Evolutionary conservation across 2,888 invertebrate species (phyloP), one percentile per base, ranked within the genome.

Genomic region (Odontothrips loti): DNA sequence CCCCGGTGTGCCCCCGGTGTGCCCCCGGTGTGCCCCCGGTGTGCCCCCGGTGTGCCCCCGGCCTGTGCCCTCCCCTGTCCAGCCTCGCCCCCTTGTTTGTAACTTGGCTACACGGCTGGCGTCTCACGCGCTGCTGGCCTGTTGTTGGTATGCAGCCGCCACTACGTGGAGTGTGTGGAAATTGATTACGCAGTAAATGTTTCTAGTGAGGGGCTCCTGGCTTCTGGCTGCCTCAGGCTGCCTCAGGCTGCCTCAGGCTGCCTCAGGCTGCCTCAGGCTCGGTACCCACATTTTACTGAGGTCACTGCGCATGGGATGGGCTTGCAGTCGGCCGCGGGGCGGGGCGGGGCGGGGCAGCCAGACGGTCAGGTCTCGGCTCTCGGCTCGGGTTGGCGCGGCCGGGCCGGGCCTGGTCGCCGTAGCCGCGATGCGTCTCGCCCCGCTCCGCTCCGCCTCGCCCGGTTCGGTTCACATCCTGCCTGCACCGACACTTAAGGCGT

Each of bases 171-270:
- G 68, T 75, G 68, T 75, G 68, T 75, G 68, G 27, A 75, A 75
- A 75, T 75, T 75, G 68, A 75, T 75, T 75, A 75, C 68, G 68
- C 68, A 75, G 68, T 75, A 75, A 75, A 75, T 27, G 68, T 27
- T 75, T 23, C 27, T 27, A 10, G 68, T 11, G 23, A 11, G 23
- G 68, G 27, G 23, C 68, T 27, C 8, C 27, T 10, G 68, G 2
- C 34, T 2, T 43, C 34, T 6, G 34, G 3, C 34, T 43, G 34
- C 3, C 34, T 2, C 34, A 43, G 34, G 34, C 34, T 43, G 34
- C 3, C 34, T 2, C 34, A 43, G 34, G 34, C n/a, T n/a, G 2
- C 34, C 3, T 43, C 34, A 2, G 34, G 3, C 34, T 43, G 34
- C 3, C 34, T 2, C 34, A 43, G 34, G 34, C 51, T 17, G 51